Evolutionary conservation across 1,140 invertebrate species (phyloP), one percentile per base, ranked within the genome.

Genomic region (Tenebrio molitor): DNA sequence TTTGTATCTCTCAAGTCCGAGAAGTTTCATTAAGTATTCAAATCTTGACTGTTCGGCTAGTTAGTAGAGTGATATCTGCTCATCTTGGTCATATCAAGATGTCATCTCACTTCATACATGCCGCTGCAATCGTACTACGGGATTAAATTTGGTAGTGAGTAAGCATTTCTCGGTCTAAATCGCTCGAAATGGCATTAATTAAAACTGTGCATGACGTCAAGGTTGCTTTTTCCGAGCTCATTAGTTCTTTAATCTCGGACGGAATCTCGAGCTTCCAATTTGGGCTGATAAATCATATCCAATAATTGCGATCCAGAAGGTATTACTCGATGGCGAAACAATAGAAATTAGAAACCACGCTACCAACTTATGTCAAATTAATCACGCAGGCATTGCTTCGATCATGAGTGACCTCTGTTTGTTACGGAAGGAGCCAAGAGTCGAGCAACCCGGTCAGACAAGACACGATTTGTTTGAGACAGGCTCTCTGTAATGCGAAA

Each of bases 391-490:
- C 17, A 50, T 41, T 58, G 65, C 12, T 73, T 68, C 19, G 39
- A 71, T 71, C 66, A 63, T 62, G 29, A 65, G 65, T 75, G 71
- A 76, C 74, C 71, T 74, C 64, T 76, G 68, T 25, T 36, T 42
- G 62, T 68, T 39, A 63, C 74, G 69, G 72, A 74, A 76, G 69
- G 72, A 69, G 75, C 44, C 71, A 67, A 69, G 53, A 36, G 42
- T 50, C 42, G 19, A 50, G 62, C 58, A 53, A 74, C 70, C 69
- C 70, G 73, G 70, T 74, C 66, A 76, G 62, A 70, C 72, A 46
- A 72, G 62, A 58, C 75, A 74, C 75, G 75, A 72, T 72, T 74
- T 58, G 50, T 58, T 58, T 65, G 46, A 73, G 50, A 71, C 65
- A 50, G 65, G 44, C 67, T 65, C 63, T 70, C 15, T 23, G 69